Evolutionary conservation across 2,888 invertebrate species (phyloP).

Genomic region (Phragmatobia fuliginosa): DNA sequence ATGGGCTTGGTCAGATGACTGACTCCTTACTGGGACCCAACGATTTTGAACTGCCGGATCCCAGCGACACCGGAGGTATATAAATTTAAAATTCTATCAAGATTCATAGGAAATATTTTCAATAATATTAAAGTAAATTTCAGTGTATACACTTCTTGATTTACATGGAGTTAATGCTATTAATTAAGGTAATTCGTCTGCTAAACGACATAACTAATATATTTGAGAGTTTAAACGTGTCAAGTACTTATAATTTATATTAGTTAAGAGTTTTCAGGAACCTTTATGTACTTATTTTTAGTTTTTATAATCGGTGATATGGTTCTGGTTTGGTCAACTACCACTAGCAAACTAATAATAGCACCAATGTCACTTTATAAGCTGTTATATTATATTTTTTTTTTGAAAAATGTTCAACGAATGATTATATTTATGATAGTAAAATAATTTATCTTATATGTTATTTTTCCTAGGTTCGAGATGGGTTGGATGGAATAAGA

Average conservation of each 20-base stretch:
- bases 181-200: background rate
- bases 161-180: background rate
- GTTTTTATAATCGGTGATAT: too few species aligned
- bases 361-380: background rate
- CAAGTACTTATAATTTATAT: background rate
- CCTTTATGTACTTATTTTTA: background rate
- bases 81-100: conserved; percentile 14
- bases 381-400: background rate
- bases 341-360: conserved; percentile 10
- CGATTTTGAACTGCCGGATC: conserved; percentile 88
- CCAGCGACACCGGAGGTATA: conserved; percentile 86
- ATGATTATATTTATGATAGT: fast-evolving
- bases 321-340: background rate
- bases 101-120: background rate
- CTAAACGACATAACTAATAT: background rate
- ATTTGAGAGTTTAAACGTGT: background rate
- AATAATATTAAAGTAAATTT: background rate
- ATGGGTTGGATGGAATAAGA: conserved; percentile 96
- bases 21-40: conserved; percentile 91
- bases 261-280: background rate
- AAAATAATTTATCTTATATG: background rate
- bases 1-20: conserved; percentile 93
- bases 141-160: background rate
- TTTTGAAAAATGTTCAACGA: too few species aligned
- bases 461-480: conserved; percentile 80